These are phyloP conservation scores for Caenorhabditis zanzibari DNA, from an alignment of 2,888 invertebrate species.

Conservation along the genomic window DNA sequence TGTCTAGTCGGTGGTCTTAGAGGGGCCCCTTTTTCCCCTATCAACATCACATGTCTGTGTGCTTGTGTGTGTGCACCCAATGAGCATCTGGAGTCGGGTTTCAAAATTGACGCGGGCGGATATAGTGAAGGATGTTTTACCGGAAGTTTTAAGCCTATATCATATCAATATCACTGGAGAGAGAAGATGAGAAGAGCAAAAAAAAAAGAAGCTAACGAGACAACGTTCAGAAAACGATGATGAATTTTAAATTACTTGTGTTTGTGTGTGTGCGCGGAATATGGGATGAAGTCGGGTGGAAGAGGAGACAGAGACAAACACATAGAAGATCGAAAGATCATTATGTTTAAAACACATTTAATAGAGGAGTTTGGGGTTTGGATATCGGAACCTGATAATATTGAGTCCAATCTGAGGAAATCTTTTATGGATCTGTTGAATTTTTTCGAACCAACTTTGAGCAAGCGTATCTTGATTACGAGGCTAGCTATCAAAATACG, in stretches of 20 bases:
- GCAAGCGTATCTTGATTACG: too few relatives aligned
- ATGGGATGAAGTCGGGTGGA: constrained; percentile 14
- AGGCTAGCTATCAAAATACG: neutral
- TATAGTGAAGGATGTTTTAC: constrained; percentile 22
- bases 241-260: constrained; percentile 33
- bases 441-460: too few relatives aligned
- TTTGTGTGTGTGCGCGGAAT: constrained; percentile 11
- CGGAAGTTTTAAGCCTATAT: constrained; percentile 12
- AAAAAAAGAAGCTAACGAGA: neutral
- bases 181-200: neutral
- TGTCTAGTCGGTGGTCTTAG: constrained; percentile 51
- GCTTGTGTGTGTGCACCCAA: constrained; percentile 20
- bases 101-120: constrained; percentile 9
- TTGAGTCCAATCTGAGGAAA: too few relatives aligned
- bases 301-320: constrained; percentile 8
- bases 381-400: neutral
- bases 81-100: constrained; percentile 56
- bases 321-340: constrained; percentile 24
- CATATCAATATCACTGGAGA: neutral
- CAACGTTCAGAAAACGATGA: constrained; percentile 21
- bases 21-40: constrained; percentile 7
- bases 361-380: neutral
- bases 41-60: constrained; percentile 28
- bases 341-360: constrained; percentile 8
- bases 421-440: too few relatives aligned